Conservation (phyloP, 2,888 invertebrate genomes). For the Drosophila leonis region DNA sequence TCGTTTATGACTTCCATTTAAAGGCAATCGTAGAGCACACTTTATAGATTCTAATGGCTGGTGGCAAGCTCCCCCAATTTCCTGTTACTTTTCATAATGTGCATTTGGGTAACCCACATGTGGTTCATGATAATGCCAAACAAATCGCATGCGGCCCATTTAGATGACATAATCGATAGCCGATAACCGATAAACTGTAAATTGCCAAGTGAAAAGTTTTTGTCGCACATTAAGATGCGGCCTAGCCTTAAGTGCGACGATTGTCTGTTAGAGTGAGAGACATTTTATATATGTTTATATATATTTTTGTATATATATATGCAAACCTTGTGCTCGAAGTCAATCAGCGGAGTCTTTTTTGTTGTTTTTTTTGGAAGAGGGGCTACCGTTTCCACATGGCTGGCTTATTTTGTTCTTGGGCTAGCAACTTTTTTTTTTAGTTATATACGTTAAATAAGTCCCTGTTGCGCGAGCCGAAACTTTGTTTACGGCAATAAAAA, state of each 20-base stretch:
- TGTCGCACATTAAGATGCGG: conserved; percentile 72
- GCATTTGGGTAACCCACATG: conserved; percentile 35
- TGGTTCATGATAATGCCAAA: conserved; percentile 52
- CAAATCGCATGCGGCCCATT: conserved; percentile 74
- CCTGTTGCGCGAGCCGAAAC: conserved; percentile 78
- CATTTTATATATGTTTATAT: not conserved
- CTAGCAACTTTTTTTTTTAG: conserved; percentile 58
- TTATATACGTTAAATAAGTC: conserved; percentile 81
- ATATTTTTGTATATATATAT: conserved; percentile 9
- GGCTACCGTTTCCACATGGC: conserved; percentile 59
- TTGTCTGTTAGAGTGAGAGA: conserved; percentile 41
- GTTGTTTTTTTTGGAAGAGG: not conserved
- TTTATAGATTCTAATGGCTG: conserved; percentile 39
- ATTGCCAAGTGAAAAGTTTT: conserved; percentile 72
- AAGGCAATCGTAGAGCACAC: conserved; percentile 8
- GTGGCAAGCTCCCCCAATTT: conserved; percentile 8
- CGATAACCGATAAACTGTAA: conserved; percentile 80
- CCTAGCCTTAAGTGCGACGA: conserved; percentile 46
- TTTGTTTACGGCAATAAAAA: conserved; percentile 81
- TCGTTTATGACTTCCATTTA: conserved; percentile 3
- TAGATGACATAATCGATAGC: conserved; percentile 78
- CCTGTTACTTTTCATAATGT: conserved; percentile 27
- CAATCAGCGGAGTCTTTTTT: conserved; percentile 56
- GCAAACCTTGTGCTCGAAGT: conserved; percentile 53
- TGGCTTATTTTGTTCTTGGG: conserved; percentile 66